Evolutionary conservation across 2,113 vertebrate species (phyloP).

Genomic region (Pelusios castaneus): DNA sequence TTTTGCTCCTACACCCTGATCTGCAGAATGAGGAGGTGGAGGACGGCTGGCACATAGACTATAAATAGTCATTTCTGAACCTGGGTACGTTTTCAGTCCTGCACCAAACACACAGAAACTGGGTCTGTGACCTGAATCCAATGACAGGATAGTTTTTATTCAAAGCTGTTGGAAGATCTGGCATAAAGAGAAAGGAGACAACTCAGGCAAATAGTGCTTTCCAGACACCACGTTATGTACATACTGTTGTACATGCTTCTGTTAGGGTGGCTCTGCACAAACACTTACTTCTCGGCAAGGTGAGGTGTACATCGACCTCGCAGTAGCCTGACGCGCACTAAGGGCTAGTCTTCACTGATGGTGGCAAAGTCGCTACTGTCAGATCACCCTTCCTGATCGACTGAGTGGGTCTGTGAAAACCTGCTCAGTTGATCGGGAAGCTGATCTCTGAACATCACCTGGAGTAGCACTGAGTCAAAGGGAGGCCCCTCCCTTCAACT

Average conservation of each 20-base stretch:
- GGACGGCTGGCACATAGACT: background rate
- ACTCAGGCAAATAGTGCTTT: fast-evolving
- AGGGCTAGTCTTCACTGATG: no score
- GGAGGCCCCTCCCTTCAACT: no score
- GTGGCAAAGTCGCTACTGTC: no score
- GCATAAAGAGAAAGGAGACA: background rate
- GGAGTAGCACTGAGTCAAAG: no score
- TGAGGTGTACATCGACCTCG: background rate
- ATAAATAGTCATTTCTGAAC: background rate
- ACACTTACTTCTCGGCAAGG: background rate
- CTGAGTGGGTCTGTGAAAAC: no score
- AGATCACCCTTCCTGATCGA: no score
- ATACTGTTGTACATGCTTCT: background rate
- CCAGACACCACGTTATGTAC: background rate
- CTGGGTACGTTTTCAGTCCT: background rate
- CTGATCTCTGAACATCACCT: no score
- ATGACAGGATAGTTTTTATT: fast-evolving
- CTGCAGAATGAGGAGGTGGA: background rate
- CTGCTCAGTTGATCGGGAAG: no score
- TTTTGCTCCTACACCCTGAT: no score
- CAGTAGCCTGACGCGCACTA: no score
- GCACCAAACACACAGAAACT: background rate
- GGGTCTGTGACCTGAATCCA: background rate
- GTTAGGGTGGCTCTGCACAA: background rate
- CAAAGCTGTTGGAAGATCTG: background rate